Percentiles rank a stretch among this genome's conserved stretches.
These are phyloP conservation scores for Onychomys leucogaster DNA, from an alignment of 2,797 vertebrate genomes.

Conservation along the genomic window DNA sequence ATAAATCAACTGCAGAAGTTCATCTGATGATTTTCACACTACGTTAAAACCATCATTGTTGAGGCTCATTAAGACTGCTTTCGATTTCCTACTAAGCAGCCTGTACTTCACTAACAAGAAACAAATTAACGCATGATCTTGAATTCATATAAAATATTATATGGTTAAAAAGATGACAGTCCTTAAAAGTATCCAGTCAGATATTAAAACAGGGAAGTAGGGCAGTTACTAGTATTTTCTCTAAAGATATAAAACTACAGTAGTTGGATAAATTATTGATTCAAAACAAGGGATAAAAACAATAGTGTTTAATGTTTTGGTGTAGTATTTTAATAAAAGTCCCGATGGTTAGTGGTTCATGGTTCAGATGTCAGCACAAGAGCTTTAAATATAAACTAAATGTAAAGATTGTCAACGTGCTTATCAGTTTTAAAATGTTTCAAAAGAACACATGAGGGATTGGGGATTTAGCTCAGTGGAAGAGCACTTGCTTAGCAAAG, in stretches of 20 bases:
- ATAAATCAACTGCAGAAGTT: conserved; percentile 41
- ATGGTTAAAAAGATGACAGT: not conserved
- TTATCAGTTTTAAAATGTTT: conserved; percentile 6
- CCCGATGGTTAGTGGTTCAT: not conserved
- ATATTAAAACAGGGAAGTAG: conserved; percentile 1
- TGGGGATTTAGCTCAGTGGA: too few relatives aligned
- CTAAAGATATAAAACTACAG: not conserved
- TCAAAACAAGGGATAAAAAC: not conserved
- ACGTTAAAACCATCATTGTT: not conserved
- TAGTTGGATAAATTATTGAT: not conserved
- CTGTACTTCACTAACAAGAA: not conserved
- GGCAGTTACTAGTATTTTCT: not conserved
- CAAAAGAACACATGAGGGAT: not conserved
- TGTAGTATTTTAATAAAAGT: not conserved
- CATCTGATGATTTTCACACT: conserved; percentile 16
- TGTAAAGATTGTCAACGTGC: not conserved
- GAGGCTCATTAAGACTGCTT: not conserved
- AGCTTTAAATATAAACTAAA: not conserved
- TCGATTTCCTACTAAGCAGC: not conserved
- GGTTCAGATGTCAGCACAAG: not conserved
- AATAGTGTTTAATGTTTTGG: not conserved
- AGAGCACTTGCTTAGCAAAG: too few relatives aligned
- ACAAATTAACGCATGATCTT: not conserved
- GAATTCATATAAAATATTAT: not conserved
- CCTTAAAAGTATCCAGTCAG: not conserved